Conservation (phyloP, 2,113 vertebrate species). For the Lonchura striata region DNA sequence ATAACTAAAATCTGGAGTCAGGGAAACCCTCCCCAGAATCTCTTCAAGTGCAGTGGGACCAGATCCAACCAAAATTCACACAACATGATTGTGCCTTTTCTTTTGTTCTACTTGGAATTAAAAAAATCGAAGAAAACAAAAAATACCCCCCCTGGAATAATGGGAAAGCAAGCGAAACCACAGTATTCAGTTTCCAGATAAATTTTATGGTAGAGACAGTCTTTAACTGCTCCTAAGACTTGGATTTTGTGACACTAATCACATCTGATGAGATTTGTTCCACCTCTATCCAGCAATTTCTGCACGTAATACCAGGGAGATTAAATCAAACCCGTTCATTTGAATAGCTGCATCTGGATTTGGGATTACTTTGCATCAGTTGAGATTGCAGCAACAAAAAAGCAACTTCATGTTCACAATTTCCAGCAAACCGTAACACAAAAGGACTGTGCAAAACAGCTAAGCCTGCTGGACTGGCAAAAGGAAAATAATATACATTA, state of each 20-base stretch:
- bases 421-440: background rate
- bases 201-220: background rate
- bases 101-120: background rate
- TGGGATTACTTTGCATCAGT: slow-evolving; percentile 13
- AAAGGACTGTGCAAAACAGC: background rate
- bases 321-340: slow-evolving; percentile 5
- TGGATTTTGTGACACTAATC: background rate
- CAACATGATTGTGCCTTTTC: background rate
- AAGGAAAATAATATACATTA: background rate
- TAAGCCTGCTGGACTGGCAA: background rate
- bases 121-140: background rate
- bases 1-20: background rate
- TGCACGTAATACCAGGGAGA: background rate
- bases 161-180: background rate
- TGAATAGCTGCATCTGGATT: slow-evolving; percentile 17
- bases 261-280: background rate
- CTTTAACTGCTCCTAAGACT: background rate
- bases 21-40: background rate
- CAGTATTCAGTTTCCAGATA: background rate
- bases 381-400: background rate
- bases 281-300: background rate
- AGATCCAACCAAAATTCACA: background rate
- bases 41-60: background rate
- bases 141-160: background rate
- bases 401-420: background rate